phyloP scores from a whole-genome alignment of 2,113 vertebrate genomes.

The Erpornis zantholeuca region DNA sequence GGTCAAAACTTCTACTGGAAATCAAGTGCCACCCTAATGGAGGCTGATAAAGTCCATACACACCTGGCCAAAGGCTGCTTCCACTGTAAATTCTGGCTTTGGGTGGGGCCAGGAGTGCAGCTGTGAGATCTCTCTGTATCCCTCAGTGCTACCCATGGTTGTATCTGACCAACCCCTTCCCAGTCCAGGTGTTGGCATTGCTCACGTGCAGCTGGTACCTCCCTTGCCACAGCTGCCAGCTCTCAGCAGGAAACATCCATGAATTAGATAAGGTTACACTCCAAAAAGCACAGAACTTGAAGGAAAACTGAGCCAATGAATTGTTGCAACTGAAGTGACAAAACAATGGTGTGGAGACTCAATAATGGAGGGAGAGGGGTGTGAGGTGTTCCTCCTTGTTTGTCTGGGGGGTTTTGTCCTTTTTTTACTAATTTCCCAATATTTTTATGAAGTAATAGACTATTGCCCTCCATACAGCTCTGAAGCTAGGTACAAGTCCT shows the following conservation, averaged over 20 bases:
- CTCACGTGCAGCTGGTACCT: not conserved
- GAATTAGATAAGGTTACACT: not conserved
- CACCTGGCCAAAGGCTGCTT: not conserved
- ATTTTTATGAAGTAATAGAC: not conserved
- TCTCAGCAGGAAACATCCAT: not conserved
- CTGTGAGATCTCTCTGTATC: not conserved
- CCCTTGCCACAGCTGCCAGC: not conserved
- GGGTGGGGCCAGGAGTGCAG: not conserved
- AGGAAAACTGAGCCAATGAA: not conserved
- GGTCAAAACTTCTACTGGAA: not conserved
- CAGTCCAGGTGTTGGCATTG: not conserved
- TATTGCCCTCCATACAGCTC: not conserved
- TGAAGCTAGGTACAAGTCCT: not conserved
- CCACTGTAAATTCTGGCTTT: not conserved
- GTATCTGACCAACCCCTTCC: not conserved
- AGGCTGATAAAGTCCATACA: rapidly evolving
- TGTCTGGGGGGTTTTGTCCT: not conserved
- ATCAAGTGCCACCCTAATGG: not conserved
- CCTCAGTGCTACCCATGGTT: not conserved
- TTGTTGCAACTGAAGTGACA: not conserved
- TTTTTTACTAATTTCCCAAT: not conserved
- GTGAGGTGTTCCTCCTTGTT: not conserved
- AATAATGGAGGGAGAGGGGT: not conserved
- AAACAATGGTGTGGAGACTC: not conserved
- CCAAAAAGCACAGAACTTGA: not conserved